Base-by-base conservation (phyloP, 2,797 vertebrate genomes). In the Artibeus jamaicensis region DNA sequence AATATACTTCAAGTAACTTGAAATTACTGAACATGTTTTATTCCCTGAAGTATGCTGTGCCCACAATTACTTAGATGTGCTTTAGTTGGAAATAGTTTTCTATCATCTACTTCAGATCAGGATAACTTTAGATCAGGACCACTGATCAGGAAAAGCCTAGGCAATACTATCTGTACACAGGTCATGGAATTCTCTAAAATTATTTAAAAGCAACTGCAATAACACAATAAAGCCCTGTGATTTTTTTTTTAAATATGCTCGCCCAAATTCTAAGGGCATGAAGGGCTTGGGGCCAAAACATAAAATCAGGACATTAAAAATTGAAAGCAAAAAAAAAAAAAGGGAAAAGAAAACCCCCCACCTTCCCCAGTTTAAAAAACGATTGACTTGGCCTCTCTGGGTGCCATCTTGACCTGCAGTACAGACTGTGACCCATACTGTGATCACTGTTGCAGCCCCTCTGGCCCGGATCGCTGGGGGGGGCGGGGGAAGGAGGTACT, bases 371-470 rank as follows among this genome's bases (percentile, higher is more conserved):
- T 89, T 85, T 87, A 59, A 50, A 77, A 77, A 76, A 67, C 48
- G 39, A 44, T 81, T 34, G 37, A 85, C 67, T 91, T 81, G 44
- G 55, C 59, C 34, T 86, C 70, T 26, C 68, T 32, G 42, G 83
- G 81, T 82, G 82, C 44, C 74, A 2, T 81, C 42, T 53, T 73
- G 94, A 96, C 86, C 86, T 88, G 4, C 83, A 65, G 83, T 37
- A 68, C 83, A 79, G 96, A 94, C 93, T 95, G 73, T 98, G 98
- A 98, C 97, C 98, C 98, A 98, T 94, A 84, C 76, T 89, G 77
- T 97, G 97, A 73, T 98, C 95, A 96, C 94, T 97, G 84, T 83
- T 93, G 81, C 2, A 94, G 94, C 93, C 89, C 91, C 97, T 97
- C 94, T 93, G 93, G 53, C 98, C 97, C 97, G 98, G 97, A 98